phyloP scores from a whole-genome alignment of 1,140 invertebrate species.

The Mercenaria mercenaria region DNA sequence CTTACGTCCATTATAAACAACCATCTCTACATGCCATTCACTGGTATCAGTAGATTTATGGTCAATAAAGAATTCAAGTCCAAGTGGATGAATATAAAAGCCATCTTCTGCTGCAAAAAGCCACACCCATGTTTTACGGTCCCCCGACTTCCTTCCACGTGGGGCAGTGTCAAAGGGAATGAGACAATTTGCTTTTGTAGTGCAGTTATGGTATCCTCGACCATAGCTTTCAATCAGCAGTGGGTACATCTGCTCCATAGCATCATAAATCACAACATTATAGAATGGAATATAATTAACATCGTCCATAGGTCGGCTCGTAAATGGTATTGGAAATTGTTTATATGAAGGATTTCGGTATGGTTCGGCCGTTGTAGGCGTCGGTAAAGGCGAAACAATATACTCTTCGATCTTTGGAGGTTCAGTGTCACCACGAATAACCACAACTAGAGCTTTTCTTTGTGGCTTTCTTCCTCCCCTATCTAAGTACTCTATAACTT shows the following conservation, averaged over 20 bases:
- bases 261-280: not conserved
- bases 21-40: constrained; percentile 73
- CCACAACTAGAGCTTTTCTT: not conserved
- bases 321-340: not conserved
- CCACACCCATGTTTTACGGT: constrained; percentile 79
- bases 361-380: not conserved
- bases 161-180: constrained; percentile 75
- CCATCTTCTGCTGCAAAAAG: constrained; percentile 78
- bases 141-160: constrained; percentile 72
- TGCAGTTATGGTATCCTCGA: constrained; percentile 80
- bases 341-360: constrained; percentile 38
- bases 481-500: constrained; percentile 30
- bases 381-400: constrained; percentile 28
- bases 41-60: constrained; percentile 69
- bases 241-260: constrained; percentile 69
- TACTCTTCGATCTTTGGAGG: constrained; percentile 32
- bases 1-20: constrained; percentile 80
- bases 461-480: not conserved
- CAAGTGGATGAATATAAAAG: constrained; percentile 78
- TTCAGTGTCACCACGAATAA: not conserved
- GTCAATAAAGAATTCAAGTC: constrained; percentile 79
- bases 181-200: constrained; percentile 71
- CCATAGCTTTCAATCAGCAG: constrained; percentile 78
- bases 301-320: not conserved
- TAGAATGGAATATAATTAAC: not conserved